Conservation (phyloP, 2,113 vertebrate genomes). For the Vanacampus margaritifer region DNA sequence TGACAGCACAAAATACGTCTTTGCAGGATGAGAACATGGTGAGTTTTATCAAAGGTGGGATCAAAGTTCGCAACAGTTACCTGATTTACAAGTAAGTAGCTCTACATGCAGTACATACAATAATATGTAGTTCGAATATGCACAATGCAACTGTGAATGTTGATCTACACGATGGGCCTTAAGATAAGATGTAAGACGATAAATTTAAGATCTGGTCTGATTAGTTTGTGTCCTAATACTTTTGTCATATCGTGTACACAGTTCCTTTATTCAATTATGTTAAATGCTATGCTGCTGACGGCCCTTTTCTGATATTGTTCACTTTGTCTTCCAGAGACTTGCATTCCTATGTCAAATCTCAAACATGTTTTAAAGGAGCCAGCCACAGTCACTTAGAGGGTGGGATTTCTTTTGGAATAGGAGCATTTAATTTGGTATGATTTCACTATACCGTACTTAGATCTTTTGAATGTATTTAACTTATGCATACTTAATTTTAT, state of each 20-base stretch:
- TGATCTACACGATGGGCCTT: neutral
- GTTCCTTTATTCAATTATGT: neutral
- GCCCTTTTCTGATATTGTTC: neutral
- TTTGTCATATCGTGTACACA: neutral
- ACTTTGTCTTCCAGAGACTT: slow-evolving; percentile 66
- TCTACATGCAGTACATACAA: neutral
- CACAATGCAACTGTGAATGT: neutral
- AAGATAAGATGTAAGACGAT: too few species aligned
- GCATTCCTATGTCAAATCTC: slow-evolving; percentile 69
- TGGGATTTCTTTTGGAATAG: slow-evolving; percentile 76
- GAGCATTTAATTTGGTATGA: slow-evolving; percentile 79
- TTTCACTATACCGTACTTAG: neutral
- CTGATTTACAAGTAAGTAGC: slow-evolving; percentile 80
- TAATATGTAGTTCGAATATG: neutral
- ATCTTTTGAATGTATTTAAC: neutral
- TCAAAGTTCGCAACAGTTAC: slow-evolving; percentile 82
- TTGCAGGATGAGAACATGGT: slow-evolving; percentile 82
- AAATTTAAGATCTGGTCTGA: too few species aligned
- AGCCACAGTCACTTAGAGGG: slow-evolving; percentile 76
- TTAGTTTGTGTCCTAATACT: neutral
- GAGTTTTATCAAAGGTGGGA: slow-evolving; percentile 82
- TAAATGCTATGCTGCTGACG: neutral
- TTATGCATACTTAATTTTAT: neutral
- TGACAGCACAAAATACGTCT: neutral
- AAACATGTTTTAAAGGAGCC: slow-evolving; percentile 59